Evolutionary conservation across 2,797 vertebrate species (phyloP), one percentile per base, ranked within the genome.

Genomic region (Champsocephalus esox): DNA sequence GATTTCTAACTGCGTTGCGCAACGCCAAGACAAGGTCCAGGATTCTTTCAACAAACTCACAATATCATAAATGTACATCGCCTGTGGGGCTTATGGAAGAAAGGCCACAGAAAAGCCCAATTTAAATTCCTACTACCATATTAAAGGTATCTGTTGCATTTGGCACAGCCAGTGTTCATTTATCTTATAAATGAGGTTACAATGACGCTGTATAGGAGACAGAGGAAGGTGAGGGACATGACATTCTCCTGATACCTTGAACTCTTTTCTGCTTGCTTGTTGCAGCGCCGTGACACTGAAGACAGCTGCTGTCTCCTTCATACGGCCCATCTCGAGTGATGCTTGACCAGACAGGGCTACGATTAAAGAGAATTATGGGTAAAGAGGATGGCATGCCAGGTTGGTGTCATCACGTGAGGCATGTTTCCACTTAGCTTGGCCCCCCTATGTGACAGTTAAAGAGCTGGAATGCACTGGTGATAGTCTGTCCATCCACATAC

Each of bases 281-380:
- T 74, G 43, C 45, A 56, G 43, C n/a, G 1, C 41, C 38, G 38
- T 66, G 66, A 32, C 43, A 51, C 38, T 5, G 50, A 80, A 58
- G 61, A 80, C 66, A 69, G 75, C 69, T 62, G 57, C 81, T 65
- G 66, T 59, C 66, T 79, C 66, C 32, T 75, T 28, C 48, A 56
- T 32, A 24, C 50, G 16, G 43, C 70, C 84, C 81, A 59, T 74
- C 54, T 77, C 57, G 76, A 81, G 61, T 66, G 60, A 66, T 83
- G 75, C 24, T 73, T 66, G 71, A 80, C 45, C 43, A 11, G 52
- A 70, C 49, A 12, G 75, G 52, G n/a, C 38, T 9, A 16, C 51
- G 85, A 88, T 87, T 84, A 85, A 56, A 49, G 49, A 0, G 67
- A 75, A 80, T 87, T 84, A 84, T 43, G 48, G 56, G 48, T 70